Base-by-base conservation (phyloP, 1,140 invertebrate genomes). In the Pinna nobilis region DNA sequence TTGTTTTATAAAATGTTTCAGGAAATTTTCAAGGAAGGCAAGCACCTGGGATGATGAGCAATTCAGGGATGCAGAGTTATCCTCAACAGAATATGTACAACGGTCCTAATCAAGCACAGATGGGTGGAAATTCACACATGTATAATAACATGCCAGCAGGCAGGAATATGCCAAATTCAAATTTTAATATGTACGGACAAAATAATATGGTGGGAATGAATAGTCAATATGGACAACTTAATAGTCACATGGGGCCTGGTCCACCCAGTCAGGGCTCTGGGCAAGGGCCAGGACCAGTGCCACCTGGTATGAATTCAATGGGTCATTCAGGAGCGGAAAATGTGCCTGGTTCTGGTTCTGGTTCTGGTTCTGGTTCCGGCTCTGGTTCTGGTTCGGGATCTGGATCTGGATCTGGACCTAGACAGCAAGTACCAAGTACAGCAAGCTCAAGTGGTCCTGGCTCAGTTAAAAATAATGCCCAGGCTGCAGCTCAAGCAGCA, bases 401-500 rank as follows among this genome's bases (percentile, higher is more conserved):
- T 30, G 55, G n/a, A n/a, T n/a, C n/a, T n/a, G n/a, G n/a, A n/a
- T n/a, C 65, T 23, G 72, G 70, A 60, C 55, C n/a, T 11, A 37
- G 23, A 53, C 51, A 25, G 15, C 53, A 49, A 30, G 44, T 23
- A 39, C 13, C 20, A 57, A 28, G 2, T 5, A 37, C 39, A n/a
- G 25, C 15, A 25, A 60, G 59, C 9, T 35, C 74, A 28, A 68
- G 53, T 28, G 25, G 67, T 18, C 61, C 69, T 50, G 74, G 70
- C 2, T 32, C 77, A 37, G 57, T 72, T 33, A 76, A 78, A 50
- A 88, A 85, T 80, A 88, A 87, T 61, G 88, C 88, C 20, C 88
- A 89, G 73, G 86, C 87, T 23, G 88, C 88, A 20, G 88, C 88
- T 13, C 88, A 89, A 41, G 88, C 87, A 51, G 87, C 88, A 2